These are phyloP conservation scores for Polylopha cassiicola DNA, from an alignment of 2,888 invertebrate genomes.

Conservation along the genomic window DNA sequence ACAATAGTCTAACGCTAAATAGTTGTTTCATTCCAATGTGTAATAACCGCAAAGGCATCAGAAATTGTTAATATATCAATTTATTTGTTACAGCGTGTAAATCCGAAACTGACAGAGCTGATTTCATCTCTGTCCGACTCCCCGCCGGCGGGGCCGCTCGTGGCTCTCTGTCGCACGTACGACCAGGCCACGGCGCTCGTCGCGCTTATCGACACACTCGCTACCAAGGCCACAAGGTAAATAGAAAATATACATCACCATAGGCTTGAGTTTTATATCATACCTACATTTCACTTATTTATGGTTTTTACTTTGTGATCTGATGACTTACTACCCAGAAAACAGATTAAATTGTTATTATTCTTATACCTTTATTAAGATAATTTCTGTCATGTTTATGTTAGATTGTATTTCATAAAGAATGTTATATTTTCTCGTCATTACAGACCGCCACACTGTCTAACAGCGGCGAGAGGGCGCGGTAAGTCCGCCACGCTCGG, in stretches of 20 bases:
- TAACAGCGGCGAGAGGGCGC: conserved; percentile 97
- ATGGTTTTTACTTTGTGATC: no score
- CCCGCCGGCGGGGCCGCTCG: conserved; percentile 92
- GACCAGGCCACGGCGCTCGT: conserved; percentile 96
- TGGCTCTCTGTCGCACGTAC: conserved; percentile 92
- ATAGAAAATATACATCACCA: conserved; percentile 9
- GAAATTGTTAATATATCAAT: not conserved
- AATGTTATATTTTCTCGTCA: not conserved
- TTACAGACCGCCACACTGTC: conserved; percentile 90
- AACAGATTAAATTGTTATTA: no score
- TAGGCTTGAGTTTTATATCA: not conserved
- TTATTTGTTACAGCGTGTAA: conserved; percentile 47
- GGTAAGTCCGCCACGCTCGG: conserved; percentile 99
- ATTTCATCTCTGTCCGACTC: conserved; percentile 92
- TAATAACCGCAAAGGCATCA: not conserved
- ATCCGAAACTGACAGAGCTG: conserved; percentile 81
- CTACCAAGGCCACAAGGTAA: conserved; percentile 87
- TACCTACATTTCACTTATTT: no score
- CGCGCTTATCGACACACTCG: conserved; percentile 95
- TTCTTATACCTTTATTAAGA: no score
- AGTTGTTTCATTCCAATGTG: no score
- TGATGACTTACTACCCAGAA: no score
- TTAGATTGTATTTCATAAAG: no score
- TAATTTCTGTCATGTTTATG: no score
- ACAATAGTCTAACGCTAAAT: no score